Percentiles rank a stretch among this genome's conserved stretches.
phyloP scores from a whole-genome alignment of 2,888 invertebrate species.

The Megastigmus dorsalis region DNA sequence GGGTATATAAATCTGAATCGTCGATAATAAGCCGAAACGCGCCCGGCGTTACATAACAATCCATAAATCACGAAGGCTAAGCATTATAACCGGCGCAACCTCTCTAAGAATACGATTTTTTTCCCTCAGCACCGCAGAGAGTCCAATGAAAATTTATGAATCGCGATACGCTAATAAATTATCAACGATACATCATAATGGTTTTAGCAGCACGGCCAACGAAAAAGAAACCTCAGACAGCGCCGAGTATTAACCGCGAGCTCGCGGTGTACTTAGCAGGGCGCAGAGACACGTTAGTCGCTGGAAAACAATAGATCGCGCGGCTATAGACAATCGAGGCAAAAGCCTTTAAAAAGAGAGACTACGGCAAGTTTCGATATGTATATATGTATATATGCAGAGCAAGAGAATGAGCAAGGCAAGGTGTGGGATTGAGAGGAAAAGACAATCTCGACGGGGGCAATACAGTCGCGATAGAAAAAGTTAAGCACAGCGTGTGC shows the following conservation, averaged over 20 bases:
- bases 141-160: constrained; percentile 46
- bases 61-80: constrained; percentile 30
- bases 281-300: not conserved
- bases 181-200: constrained; percentile 32
- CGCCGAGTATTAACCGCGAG: constrained; percentile 19
- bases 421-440: constrained; percentile 36
- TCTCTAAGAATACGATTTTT: constrained; percentile 4
- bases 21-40: constrained; percentile 23
- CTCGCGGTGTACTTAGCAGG: not conserved
- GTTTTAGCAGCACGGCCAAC: constrained; percentile 21
- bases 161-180: constrained; percentile 39
- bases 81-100: not conserved
- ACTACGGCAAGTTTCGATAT: constrained; percentile 8
- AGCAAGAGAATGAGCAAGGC: too few relatives aligned
- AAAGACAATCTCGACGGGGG: constrained; percentile 10
- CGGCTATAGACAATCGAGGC: not conserved
- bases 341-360: not conserved
- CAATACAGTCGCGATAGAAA: not conserved
- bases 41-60: constrained; percentile 22
- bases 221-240: constrained; percentile 12
- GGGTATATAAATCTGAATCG: constrained; percentile 18
- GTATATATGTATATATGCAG: too few relatives aligned
- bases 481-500: not conserved
- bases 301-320: constrained; percentile 47
- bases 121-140: too few relatives aligned